Evolutionary conservation across 2,888 invertebrate genomes (phyloP).

Genomic region (Platycheirus rosarum): DNA sequence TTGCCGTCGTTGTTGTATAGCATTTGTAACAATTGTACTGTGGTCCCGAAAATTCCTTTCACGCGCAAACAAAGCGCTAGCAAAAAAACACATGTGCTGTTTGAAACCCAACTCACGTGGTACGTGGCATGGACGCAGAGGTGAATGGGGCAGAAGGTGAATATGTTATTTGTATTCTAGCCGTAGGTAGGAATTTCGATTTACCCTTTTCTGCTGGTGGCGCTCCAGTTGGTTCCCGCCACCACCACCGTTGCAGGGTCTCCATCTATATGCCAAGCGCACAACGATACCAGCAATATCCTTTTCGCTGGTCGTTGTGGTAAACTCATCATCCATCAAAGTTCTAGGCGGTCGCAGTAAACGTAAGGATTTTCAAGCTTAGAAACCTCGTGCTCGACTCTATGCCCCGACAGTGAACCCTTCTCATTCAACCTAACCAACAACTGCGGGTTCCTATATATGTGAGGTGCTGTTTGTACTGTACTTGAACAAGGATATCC

Average conservation of each 20-base stretch:
- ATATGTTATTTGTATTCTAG: constrained; percentile 71
- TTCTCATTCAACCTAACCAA: constrained; percentile 4
- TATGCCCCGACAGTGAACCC: constrained; percentile 23
- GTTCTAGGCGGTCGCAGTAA: constrained; percentile 14
- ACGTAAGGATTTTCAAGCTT: constrained; percentile 30
- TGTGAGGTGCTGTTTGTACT: neutral
- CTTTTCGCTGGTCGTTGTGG: constrained; percentile 63
- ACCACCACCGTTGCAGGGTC: neutral
- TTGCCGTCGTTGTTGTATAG: constrained; percentile 11
- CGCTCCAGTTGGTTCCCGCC: constrained; percentile 2
- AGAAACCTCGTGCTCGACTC: constrained; percentile 36
- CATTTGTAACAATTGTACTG: constrained; percentile 43
- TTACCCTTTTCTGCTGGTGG: constrained; percentile 52
- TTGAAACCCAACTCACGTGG: constrained; percentile 46
- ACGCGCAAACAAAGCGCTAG: constrained; percentile 71
- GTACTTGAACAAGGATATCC: constrained; percentile 16
- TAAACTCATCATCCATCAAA: constrained; percentile 55
- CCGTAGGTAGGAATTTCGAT: constrained; percentile 72
- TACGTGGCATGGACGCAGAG: neutral
- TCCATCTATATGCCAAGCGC: neutral
- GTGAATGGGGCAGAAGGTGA: constrained; percentile 35
- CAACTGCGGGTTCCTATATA: neutral
- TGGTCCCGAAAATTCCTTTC: constrained; percentile 68
- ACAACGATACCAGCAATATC: constrained; percentile 50
- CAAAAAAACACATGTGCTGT: constrained; percentile 63